Base-by-base conservation (phyloP, 2,113 vertebrate species). In the Cyanoramphus novaezelandiae region DNA sequence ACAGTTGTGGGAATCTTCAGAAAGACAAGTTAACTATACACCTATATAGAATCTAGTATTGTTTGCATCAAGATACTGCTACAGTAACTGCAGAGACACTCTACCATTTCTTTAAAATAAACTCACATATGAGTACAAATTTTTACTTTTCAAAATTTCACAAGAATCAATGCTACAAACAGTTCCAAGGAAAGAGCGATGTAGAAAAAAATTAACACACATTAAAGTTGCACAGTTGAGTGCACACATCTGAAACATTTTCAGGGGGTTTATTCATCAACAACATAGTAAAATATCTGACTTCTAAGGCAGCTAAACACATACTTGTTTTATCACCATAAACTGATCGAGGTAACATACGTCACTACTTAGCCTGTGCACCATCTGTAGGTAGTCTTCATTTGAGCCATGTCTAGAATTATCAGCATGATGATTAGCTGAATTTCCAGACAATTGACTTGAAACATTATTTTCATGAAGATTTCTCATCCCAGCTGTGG, bases 321-420 rank as follows among this genome's bases (percentile, higher is more conserved):
- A 44, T 76, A 65, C 31, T 13, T 64, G 11, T 11, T 76, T 92
- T 83, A 88, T n/a, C 21, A n/a, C 44, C 81, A 92, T 62, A 80
- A 79, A 80, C 5, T 53, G 12, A 55, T 86, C n/a, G 84, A 89
- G 43, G 33, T 91, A 91, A 98, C 97, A 97, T 99, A 99, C 99
- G 98, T 99, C 99, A 97, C 97, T 99, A 93, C 98, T 98, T 95
- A 99, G 97, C 81, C 99, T 98, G 96, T 99, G 99, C 94, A 99
- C 99, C 97, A 99, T 99, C 96, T 99, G 99, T 95, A 99, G 98
- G 98, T 99, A 99, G 98, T 99, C 99, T 65, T 99, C 99, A 96
- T 97, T 99, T 86, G 99, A 98, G 95, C 98, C 98, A 74, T 99
- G 99, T 96, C 99, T 98, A 92, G 98, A 98, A 93, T 98, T 98